Evolutionary conservation across 2,797 vertebrate genomes (phyloP), one percentile per base, ranked within the genome.

Genomic region (Oryzias dopingdopingensis): DNA sequence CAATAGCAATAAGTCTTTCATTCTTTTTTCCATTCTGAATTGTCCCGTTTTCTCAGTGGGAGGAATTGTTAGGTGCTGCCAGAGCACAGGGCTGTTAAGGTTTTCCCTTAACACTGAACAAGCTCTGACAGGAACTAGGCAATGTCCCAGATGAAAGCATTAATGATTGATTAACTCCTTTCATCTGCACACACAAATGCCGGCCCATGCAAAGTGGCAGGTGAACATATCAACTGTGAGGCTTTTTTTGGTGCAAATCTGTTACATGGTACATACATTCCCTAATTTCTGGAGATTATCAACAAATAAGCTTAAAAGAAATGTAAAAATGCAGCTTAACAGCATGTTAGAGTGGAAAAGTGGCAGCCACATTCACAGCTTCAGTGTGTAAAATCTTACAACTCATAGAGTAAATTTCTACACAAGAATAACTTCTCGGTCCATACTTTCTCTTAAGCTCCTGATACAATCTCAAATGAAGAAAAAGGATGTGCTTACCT

Each of bases 101-200:
- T 56, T 74, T 75, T 82, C 76, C 55, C 55, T 87, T 79, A 85
- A 86, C 76, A 67, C 45, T 49, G 41, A 65, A 69, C 72, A 51
- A 72, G 55, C 62, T 56, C 14, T 0, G 62, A 66, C 42, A 32
- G 57, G 76, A 75, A 69, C 57, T 22, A 64, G 66, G 70, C 72
- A 74, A 56, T 4, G 67, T 73, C 82, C 72, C 75, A 59, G 51
- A 46, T 45, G 62, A 67, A 65, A 68, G 18, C 67, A 87, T 88
- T 67, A 89, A 90, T 90, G 80, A 88, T 88, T 89, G 59, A 88
- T 88, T 56, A 79, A 76, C 65, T 62, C 41, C 40, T 72, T 74
- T 77, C 54, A 65, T 57, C 24, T 41, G 26, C 42, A 44, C 77
- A 59, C 56, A 44, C 5, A 18, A 15, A 42, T 7, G 42, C 6